Evolutionary conservation across 1,140 invertebrate genomes (phyloP), one percentile per base, ranked within the genome.

Genomic region (Cepaea nemoralis): DNA sequence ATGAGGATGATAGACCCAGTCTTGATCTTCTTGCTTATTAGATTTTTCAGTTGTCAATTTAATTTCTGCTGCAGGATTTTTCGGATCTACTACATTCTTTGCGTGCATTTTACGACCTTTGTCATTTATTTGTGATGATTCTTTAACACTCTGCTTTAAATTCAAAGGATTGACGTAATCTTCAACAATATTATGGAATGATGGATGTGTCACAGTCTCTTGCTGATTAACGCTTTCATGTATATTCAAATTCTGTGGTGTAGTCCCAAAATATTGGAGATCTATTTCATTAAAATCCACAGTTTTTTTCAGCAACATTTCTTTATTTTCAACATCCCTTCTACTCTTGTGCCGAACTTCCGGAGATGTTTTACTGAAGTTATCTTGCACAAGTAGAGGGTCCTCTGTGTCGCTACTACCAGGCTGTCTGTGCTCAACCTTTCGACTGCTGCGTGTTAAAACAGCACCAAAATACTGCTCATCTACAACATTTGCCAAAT

Each of bases 391-490:
- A 24, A 24, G n/a, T 14, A 55, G 22, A 55, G 50, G n/a, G n/a
- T 55, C 50, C 50, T 19, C n/a, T 55, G 22, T 55, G 8, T 55
- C 50, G 19, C n/a, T n/a, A n/a, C n/a, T n/a, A n/a, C n/a, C n/a
- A n/a, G n/a, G n/a, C n/a, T n/a, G n/a, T n/a, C n/a, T n/a, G n/a
- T 55, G 50, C 2, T 55, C 22, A 10, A 24, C 3, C n/a, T 39
- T 39, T 71, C 40, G 16, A 45, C 24, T 71, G 2, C 22, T n/a
- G 1, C 5, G 35, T 39, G 22, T 37, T 10, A 71, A 37, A 71
- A 77, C 22, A 33, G 71, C 14, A 77, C 75, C 37, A 63, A 77
- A 77, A 77, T 74, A 74, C 71, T 48, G 40, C 50, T 74, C 71
- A 74, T 74, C 71, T 37, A 74, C n/a, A 2, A 39, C 39, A 22